Conservation (phyloP, 2,888 invertebrate genomes). For the Acanthococcus lagerstroemiae region DNA sequence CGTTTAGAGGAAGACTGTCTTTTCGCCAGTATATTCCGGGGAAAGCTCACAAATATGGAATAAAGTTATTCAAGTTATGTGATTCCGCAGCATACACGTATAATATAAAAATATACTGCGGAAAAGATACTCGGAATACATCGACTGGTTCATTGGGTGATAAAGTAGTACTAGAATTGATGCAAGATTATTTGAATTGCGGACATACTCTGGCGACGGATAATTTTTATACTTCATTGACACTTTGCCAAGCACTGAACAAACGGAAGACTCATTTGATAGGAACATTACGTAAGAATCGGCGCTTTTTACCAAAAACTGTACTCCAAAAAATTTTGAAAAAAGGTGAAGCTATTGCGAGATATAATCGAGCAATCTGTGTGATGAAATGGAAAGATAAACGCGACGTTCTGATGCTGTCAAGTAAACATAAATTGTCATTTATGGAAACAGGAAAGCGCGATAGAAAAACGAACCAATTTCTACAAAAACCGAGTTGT, state of each 20-base stretch:
- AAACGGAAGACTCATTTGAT: conserved; percentile 23
- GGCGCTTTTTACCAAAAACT: conserved; percentile 5
- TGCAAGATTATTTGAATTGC: neutral
- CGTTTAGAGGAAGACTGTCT: conserved; percentile 39
- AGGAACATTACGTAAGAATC: conserved; percentile 20
- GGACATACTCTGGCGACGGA: conserved; percentile 13
- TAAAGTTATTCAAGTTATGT: conserved; percentile 40
- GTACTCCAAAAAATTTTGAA: neutral
- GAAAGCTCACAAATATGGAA: too few species aligned
- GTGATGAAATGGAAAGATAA: conserved; percentile 21
- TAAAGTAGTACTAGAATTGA: conserved; percentile 7
- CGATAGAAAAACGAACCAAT: neutral
- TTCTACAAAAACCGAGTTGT: conserved; percentile 14
- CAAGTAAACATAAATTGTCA: conserved; percentile 2
- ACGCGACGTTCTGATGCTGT: conserved; percentile 1
- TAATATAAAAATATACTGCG: conserved; percentile 36
- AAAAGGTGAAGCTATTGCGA: neutral
- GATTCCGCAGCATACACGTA: conserved; percentile 38
- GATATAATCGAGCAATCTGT: neutral
- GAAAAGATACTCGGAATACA: neutral
- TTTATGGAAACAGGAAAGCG: neutral
- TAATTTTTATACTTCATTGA: conserved; percentile 26
- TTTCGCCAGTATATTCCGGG: too few species aligned
- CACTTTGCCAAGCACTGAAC: conserved; percentile 9
- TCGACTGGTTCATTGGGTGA: neutral